Evolutionary conservation across 1,140 invertebrate genomes (phyloP), one percentile per base, ranked within the genome.

Genomic region (Eurosta solidaginis): DNA sequence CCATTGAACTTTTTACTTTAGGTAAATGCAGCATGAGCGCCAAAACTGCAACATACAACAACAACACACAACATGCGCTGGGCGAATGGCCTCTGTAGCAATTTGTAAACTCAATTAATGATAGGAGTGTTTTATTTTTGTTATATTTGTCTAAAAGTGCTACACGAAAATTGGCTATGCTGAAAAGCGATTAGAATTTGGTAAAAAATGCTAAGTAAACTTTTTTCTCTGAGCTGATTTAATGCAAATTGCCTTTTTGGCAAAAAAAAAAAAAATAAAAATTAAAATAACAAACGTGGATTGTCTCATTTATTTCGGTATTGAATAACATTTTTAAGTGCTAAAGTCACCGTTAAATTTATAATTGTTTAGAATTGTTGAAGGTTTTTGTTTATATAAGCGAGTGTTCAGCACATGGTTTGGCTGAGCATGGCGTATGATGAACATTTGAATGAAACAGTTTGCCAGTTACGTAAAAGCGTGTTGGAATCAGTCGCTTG

Each of bases 1-100:
- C 40, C 36, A 68, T 68, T 68, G 59, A 68, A 68, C 59, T 68
- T 68, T 68, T 29, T 68, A 68, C 59, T 68, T 68, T 68, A 22
- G 59, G 17, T 68, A 68, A 68, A 36, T 68, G 59, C 59, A 36
- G 22, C 59, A 68, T 68, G 40, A 68, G 17, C 59, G 59, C 59
- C 5, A n/a, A n/a, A n/a, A n/a, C 14, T 40, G 12, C 14, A 10
- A 36, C n/a, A n/a, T n/a, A n/a, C n/a, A n/a, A n/a, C n/a, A n/a
- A n/a, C n/a, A n/a, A n/a, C n/a, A n/a, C 40, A 36, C 59, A 68
- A 12, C 59, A 68, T 68, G 59, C 59, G 59, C 33, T 40, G 27
- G 59, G 17, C 27, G 59, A 68, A 68, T 68, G 59, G 59, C 59
- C 59, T n/a, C n/a, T 68, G 17, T 68, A 36, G 40, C 5, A 6